phyloP scores from a whole-genome alignment of 1,140 invertebrate species.

The Cydia pomonella region DNA sequence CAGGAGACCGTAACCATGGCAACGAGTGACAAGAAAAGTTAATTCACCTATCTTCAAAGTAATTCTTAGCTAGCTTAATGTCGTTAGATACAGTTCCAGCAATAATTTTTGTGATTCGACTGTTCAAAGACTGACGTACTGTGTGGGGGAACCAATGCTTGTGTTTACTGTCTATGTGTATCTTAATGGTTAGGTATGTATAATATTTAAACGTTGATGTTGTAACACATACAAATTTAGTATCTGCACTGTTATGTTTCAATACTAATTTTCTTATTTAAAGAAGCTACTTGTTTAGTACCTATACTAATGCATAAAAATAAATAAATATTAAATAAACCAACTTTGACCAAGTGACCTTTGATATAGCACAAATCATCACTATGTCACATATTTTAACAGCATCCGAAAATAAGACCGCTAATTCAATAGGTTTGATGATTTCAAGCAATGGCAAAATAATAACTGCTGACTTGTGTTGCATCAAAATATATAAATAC shows the following conservation, averaged over 20 bases:
- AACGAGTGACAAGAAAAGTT: too few species aligned
- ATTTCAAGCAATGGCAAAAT: neutral
- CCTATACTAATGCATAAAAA: neutral
- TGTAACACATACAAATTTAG: conserved; percentile 13
- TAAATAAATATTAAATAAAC: neutral
- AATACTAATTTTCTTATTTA: neutral
- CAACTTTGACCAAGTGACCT: neutral
- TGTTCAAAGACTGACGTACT: conserved; percentile 68
- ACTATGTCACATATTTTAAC: neutral
- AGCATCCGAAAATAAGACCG: neutral
- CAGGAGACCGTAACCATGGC: too few species aligned
- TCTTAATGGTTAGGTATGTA: conserved; percentile 34
- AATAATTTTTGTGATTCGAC: conserved; percentile 70
- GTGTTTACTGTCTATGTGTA: conserved; percentile 43
- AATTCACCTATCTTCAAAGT: neutral
- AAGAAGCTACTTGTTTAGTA: neutral
- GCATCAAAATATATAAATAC: neutral
- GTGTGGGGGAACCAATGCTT: conserved; percentile 50
- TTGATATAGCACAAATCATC: neutral
- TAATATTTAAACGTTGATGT: conserved; percentile 26
- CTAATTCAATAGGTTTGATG: neutral
- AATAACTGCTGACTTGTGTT: neutral
- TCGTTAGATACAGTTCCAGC: conserved; percentile 51
- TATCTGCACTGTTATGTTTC: conserved; percentile 22
- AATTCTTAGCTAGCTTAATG: conserved; percentile 34